phyloP scores from a whole-genome alignment of 2,888 invertebrate genomes.

The Drosophila sordidula region DNA sequence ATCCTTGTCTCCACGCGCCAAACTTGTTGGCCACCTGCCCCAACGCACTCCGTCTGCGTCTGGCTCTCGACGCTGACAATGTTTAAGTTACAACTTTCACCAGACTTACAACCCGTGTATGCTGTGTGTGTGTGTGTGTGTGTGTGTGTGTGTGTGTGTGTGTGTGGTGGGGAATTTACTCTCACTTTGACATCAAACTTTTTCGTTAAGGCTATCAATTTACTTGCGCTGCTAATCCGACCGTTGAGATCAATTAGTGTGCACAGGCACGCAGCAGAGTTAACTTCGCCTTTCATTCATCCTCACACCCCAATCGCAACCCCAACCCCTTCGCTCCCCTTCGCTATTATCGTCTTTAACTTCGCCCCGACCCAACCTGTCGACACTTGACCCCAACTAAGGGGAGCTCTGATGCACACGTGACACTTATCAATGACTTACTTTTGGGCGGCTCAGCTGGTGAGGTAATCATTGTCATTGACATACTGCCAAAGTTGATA shows the following conservation, averaged over 20 bases:
- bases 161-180: slow-evolving; percentile 13
- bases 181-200: slow-evolving; percentile 60
- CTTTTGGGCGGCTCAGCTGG: slow-evolving; percentile 14
- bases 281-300: slow-evolving; percentile 18
- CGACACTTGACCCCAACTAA: slow-evolving; percentile 10
- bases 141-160: slow-evolving; percentile 2
- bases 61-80: slow-evolving; percentile 27
- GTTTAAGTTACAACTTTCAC: slow-evolving; percentile 44
- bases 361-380: slow-evolving; percentile 18
- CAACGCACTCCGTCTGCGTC: background rate
- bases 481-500: slow-evolving; percentile 48
- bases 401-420: slow-evolving; percentile 7
- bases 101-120: slow-evolving; percentile 8
- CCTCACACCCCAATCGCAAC: background rate
- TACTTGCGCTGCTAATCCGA: slow-evolving; percentile 63
- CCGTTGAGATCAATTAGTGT: slow-evolving; percentile 79
- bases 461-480: slow-evolving; percentile 47
- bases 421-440: slow-evolving; percentile 37
- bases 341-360: slow-evolving; percentile 2
- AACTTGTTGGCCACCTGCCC: slow-evolving; percentile 22
- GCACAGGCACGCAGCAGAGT: slow-evolving; percentile 37
- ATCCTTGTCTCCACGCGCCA: slow-evolving; percentile 57
- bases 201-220: slow-evolving; percentile 70
- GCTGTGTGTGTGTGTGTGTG: slow-evolving; percentile 1
- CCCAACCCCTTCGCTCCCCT: too few species aligned